Base-by-base conservation (phyloP, 2,888 invertebrate species). In the Eulithis prunata region DNA sequence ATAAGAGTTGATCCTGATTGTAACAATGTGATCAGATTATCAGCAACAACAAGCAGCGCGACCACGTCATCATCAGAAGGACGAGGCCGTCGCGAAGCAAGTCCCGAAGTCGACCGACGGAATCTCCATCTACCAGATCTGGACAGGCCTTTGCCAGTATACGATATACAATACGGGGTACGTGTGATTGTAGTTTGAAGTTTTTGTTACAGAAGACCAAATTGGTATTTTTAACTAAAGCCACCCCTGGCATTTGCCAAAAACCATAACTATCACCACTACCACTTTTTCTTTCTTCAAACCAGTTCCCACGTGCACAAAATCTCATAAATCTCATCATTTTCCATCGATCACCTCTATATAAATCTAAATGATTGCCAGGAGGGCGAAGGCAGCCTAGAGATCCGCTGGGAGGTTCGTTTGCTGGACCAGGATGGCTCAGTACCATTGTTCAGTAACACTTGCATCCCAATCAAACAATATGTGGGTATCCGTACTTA, bases 1-100 rank as follows among this genome's bases (percentile, higher is more conserved):
- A 5, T 38, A 3, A 38, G 38, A 38, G 38, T 2, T 38, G 1
- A 2, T 21, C 21, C 21, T 21, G 21, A 21, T 21, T 21, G 1
- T 21, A 21, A 21, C 21, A 21, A 47, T 47, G 46, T 51, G 32
- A 41, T 63, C 60, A 80, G 81, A 68, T 71, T 78, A 71, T 93
- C 93, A 55, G 90, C 90, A 82, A 93, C 93, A 10, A 93, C 93
- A 13, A 91, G 94, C 81, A 92, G 94, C 86, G 88, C 94, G 84
- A 86, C 94, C 83, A 83, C 95, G 84, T 93, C 95, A 85, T 86
- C 95, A 86, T 85, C 95, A 87, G 83, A 96, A 94, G 81, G 95
- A 85, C 73, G 94, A 84, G 95, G 87, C 72, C 94, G 84, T 84
- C 94, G 81, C 72, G 94, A 83, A 77, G 90, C 87, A 46, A 92